These are phyloP conservation scores for Hydrochoerus hydrochaeris DNA, from an alignment of 2,113 vertebrate genomes.

Conservation along the genomic window DNA sequence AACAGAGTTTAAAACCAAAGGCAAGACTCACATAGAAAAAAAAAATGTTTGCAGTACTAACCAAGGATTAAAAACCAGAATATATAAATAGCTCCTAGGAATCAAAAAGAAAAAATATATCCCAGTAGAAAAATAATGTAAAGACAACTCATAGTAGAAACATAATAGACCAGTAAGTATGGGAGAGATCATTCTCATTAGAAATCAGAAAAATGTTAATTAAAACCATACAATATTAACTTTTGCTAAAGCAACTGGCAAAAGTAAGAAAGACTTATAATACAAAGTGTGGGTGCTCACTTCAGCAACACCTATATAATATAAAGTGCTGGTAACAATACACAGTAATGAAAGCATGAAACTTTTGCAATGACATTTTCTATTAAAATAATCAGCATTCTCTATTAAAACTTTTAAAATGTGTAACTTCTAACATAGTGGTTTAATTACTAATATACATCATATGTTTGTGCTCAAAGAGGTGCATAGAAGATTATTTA, in stretches of 20 bases:
- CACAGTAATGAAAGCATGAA: not conserved
- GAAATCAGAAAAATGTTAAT: not conserved
- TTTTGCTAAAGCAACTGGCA: not conserved
- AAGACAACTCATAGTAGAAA: not conserved
- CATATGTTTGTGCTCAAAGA: not conserved
- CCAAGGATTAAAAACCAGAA: not conserved
- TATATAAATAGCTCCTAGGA: not conserved
- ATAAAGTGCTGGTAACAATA: not conserved
- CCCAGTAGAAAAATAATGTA: not conserved
- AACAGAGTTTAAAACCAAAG: not conserved
- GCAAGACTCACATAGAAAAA: not conserved
- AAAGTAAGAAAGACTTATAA: not conserved
- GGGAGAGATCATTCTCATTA: not conserved
- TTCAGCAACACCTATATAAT: not conserved
- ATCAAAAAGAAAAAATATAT: not conserved
- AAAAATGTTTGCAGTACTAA: not conserved
- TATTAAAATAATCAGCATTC: not conserved
- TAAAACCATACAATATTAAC: not conserved
- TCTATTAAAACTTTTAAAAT: not conserved
- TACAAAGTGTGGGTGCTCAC: not conserved
- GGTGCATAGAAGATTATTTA: not conserved
- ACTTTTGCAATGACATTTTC: not conserved
- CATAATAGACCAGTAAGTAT: not conserved
- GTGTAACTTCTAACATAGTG: not conserved
- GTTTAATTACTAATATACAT: not conserved